phyloP scores from a whole-genome alignment of 1,140 invertebrate genomes.

The Hirudo medicinalis region DNA sequence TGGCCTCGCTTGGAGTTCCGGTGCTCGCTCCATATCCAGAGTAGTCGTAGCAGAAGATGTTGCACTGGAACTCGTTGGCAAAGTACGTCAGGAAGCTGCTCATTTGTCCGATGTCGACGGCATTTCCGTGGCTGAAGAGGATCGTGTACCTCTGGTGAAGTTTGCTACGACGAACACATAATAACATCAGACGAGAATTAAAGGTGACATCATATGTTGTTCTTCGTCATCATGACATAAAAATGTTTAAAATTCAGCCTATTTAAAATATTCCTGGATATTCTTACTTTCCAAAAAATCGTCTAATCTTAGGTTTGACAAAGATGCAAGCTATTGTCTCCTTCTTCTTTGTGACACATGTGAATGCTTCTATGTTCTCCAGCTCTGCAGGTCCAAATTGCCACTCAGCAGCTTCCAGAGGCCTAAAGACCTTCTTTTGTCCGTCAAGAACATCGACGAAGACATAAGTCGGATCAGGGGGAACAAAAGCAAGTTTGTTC shows the following conservation, averaged over 20 bases:
- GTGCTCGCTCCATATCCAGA: conserved; percentile 41
- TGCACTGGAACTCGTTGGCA: conserved; percentile 50
- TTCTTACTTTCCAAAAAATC: neutral
- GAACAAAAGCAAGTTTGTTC: conserved; percentile 95
- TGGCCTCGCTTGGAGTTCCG: conserved; percentile 94
- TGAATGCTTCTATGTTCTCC: conserved; percentile 16
- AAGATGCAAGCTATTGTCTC: conserved; percentile 67
- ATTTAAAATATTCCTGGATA: too few species aligned
- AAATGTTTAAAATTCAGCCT: conserved; percentile 30
- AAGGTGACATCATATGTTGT: neutral
- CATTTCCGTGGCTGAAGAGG: conserved; percentile 79
- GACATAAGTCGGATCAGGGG: conserved; percentile 91
- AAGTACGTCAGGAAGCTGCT: conserved; percentile 21
- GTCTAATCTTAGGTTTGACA: conserved; percentile 45
- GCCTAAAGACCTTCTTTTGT: conserved; percentile 22
- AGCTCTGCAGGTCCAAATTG: conserved; percentile 25
- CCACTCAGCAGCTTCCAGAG: conserved; percentile 28
- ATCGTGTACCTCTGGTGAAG: conserved; percentile 68
- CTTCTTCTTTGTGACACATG: conserved; percentile 29
- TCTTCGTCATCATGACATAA: conserved; percentile 31
- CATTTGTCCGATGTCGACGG: conserved; percentile 38
- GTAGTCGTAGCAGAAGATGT: conserved; percentile 97
- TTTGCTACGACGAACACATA: neutral
- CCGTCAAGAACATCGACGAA: conserved; percentile 41
- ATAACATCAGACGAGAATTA: too few species aligned